A percentile compares a stretch with the other conserved stretches of the same genome.
These are phyloP conservation scores for Ypsolopha scabrella DNA, from an alignment of 2,888 invertebrate species.

Conservation along the genomic window DNA sequence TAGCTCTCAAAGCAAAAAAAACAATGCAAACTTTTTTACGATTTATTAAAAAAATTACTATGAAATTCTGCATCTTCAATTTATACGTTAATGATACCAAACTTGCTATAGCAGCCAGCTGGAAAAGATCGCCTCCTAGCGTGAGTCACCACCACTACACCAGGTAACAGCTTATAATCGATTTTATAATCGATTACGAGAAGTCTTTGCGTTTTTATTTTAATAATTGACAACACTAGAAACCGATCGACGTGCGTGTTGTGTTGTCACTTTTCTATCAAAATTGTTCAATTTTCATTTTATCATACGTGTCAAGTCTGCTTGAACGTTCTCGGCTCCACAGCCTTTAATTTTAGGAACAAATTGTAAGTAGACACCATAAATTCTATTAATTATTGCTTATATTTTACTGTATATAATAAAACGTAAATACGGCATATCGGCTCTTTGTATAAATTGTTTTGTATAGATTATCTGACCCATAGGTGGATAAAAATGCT, in stretches of 20 bases:
- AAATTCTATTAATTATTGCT: background rate
- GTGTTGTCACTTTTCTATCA: constrained; percentile 20
- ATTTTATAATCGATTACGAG: background rate
- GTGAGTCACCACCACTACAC: too few species aligned
- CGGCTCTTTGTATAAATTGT: too few species aligned
- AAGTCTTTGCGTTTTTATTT: background rate
- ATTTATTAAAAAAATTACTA: too few species aligned
- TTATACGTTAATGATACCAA: too few species aligned
- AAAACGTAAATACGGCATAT: too few species aligned
- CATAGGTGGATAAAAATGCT: constrained; percentile 9
- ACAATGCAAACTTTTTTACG: too few species aligned
- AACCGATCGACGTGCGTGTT: constrained; percentile 38
- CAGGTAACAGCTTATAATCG: too few species aligned
- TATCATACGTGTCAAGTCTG: constrained; percentile 64
- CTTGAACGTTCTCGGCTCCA: constrained; percentile 52
- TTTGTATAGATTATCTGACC: background rate
- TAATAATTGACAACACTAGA: constrained; percentile 1
- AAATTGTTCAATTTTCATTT: constrained; percentile 39
- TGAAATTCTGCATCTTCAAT: too few species aligned
- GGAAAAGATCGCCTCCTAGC: too few species aligned
- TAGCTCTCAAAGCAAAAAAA: too few species aligned
- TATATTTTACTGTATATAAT: background rate
- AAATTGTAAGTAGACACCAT: constrained; percentile 49
- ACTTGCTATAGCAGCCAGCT: too few species aligned
- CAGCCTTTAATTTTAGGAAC: constrained; percentile 59